A percentile compares a stretch with the other conserved stretches of the same genome.
These are phyloP conservation scores for Hyposmocoma kahamanoa DNA, from an alignment of 1,140 invertebrate species.

Conservation along the genomic window DNA sequence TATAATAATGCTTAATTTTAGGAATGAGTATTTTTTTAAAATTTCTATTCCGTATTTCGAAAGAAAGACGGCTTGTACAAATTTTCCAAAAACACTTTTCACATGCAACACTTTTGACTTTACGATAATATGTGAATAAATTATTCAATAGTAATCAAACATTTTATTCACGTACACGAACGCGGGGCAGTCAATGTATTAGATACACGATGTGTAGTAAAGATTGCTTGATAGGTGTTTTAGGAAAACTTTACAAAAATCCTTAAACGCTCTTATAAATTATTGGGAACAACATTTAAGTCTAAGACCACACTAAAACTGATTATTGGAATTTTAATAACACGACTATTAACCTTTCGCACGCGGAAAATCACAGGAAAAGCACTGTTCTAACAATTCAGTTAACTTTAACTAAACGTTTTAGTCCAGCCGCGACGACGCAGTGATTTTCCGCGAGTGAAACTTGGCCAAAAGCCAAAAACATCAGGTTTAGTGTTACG, in stretches of 20 bases:
- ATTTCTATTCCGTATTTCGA: constrained; percentile 54
- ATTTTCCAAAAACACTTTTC: constrained; percentile 37
- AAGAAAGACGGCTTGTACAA: constrained; percentile 34
- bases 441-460: too few species aligned
- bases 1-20: constrained; percentile 60
- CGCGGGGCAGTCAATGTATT: too few species aligned
- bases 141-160: too few species aligned
- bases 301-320: constrained; percentile 63
- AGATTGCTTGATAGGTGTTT: too few species aligned
- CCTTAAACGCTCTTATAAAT: constrained; percentile 60
- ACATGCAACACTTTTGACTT: background rate
- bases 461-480: too few species aligned
- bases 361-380: background rate
- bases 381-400: too few species aligned
- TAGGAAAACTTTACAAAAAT: constrained; percentile 25
- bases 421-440: too few species aligned
- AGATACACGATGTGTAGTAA: too few species aligned
- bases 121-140: too few species aligned
- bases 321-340: constrained; percentile 7
- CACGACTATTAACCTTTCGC: background rate
- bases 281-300: constrained; percentile 70
- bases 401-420: too few species aligned
- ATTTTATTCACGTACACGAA: too few species aligned
- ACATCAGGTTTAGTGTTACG: constrained; percentile 51
- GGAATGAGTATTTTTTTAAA: constrained; percentile 69